Conservation (phyloP, 2,888 invertebrate species). For the Periphyllus acericola region DNA sequence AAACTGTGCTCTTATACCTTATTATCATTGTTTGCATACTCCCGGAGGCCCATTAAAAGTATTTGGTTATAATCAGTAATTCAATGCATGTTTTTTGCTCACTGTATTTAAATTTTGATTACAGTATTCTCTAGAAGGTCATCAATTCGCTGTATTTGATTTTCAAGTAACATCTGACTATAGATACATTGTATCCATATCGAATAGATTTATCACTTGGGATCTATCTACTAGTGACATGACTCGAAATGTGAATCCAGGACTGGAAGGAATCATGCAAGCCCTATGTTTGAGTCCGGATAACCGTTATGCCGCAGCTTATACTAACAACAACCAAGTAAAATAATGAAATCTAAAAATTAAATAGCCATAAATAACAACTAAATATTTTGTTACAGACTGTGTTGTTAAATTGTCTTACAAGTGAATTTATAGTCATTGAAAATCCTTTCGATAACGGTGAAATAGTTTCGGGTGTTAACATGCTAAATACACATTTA, state of each 20-base stretch:
- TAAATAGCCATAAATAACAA: slow-evolving; percentile 17
- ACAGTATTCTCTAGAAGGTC: slow-evolving; percentile 95
- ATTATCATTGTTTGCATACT: slow-evolving; percentile 95
- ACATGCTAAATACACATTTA: slow-evolving; percentile 76
- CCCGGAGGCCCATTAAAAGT: slow-evolving; percentile 97
- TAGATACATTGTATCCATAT: slow-evolving; percentile 94
- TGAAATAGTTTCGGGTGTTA: slow-evolving; percentile 74
- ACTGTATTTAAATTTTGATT: slow-evolving; percentile 48
- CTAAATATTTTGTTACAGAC: slow-evolving; percentile 71
- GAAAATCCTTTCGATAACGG: slow-evolving; percentile 83
- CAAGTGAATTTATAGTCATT: slow-evolving; percentile 89
- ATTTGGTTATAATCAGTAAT: slow-evolving; percentile 66
- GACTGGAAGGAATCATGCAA: slow-evolving; percentile 96
- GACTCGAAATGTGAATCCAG: slow-evolving; percentile 90
- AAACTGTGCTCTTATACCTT: slow-evolving; percentile 89
- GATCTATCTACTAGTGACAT: slow-evolving; percentile 95
- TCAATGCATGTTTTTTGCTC: slow-evolving; percentile 4
- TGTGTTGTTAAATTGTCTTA: slow-evolving; percentile 89
- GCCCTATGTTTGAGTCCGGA: slow-evolving; percentile 91
- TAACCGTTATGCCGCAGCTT: slow-evolving; percentile 95
- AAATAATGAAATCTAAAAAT: background rate
- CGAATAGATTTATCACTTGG: slow-evolving; percentile 96
- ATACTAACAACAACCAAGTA: slow-evolving; percentile 93
- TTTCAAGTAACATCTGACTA: slow-evolving; percentile 89
- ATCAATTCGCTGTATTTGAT: slow-evolving; percentile 96